These are phyloP conservation scores for Trissoscelio sp. DNA, from an alignment of 2,888 invertebrate genomes.

Conservation along the genomic window DNA sequence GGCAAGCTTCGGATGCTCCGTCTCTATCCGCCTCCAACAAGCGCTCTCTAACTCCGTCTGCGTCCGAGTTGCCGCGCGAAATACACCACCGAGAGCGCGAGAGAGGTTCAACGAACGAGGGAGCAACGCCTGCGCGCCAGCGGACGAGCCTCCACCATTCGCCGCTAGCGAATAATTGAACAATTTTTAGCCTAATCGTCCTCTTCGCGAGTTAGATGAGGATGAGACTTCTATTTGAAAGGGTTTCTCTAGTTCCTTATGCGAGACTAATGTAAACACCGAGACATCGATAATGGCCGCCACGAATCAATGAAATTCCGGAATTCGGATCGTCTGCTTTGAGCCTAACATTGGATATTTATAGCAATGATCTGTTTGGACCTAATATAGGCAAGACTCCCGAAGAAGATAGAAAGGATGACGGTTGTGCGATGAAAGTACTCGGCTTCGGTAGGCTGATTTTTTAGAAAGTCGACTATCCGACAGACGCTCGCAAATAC, in stretches of 20 bases:
- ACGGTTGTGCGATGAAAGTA: conserved; percentile 29
- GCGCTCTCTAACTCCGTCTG: conserved; percentile 50
- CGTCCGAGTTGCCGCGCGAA: conserved; percentile 70
- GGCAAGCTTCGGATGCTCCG: conserved; percentile 57
- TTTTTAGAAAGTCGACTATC: conserved; percentile 33
- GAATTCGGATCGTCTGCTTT: background rate
- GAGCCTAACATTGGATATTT: conserved; percentile 8
- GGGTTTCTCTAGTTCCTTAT: too few relatives aligned
- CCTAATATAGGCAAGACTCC: conserved; percentile 18
- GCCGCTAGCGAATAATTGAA: conserved; percentile 58
- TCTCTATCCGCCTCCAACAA: conserved; percentile 40
- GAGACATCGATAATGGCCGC: too few relatives aligned
- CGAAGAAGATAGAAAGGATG: conserved; percentile 27
- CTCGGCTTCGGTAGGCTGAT: conserved; percentile 30
- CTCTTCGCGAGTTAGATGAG: conserved; percentile 70
- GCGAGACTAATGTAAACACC: too few relatives aligned
- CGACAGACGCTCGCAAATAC: background rate
- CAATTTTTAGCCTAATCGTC: conserved; percentile 59
- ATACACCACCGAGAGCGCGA: conserved; percentile 60
- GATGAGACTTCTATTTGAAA: too few relatives aligned
- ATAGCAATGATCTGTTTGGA: conserved; percentile 8
- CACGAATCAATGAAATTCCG: background rate
- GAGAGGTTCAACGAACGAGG: conserved; percentile 82
- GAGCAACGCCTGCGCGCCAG: conserved; percentile 78
- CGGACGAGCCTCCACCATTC: conserved; percentile 72